These are phyloP conservation scores for Bucco capensis DNA, from an alignment of 2,113 vertebrate genomes.

Conservation along the genomic window DNA sequence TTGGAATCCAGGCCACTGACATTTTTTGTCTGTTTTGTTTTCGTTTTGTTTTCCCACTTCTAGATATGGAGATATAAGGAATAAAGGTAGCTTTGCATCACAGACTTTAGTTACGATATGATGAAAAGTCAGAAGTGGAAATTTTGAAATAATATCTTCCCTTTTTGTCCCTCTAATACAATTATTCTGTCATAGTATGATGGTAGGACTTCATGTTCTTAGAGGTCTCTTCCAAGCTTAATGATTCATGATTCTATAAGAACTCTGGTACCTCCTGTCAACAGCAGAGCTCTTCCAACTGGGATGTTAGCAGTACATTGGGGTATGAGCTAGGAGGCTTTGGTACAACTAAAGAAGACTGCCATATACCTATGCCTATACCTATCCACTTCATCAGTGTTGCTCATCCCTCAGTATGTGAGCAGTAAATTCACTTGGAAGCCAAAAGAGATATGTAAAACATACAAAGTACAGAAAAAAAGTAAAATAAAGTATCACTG, in stretches of 20 bases:
- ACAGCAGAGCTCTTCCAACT: not conserved
- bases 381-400: not conserved
- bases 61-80: not conserved
- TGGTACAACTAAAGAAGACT: not conserved
- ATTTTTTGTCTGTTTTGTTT: too few species aligned
- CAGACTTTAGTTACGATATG: not conserved
- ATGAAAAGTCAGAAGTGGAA: not conserved
- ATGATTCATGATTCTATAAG: too few species aligned
- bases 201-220: too few species aligned
- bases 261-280: too few species aligned
- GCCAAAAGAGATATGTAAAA: not conserved
- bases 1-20: not conserved
- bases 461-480: not conserved
- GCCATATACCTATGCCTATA: too few species aligned
- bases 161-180: not conserved
- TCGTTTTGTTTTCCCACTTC: accelerated
- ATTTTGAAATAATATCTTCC: not conserved
- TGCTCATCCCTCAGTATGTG: not conserved
- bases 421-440: not conserved
- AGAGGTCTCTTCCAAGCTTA: too few species aligned
- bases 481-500: not conserved
- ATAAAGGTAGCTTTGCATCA: not conserved
- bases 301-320: not conserved
- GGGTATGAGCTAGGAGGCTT: not conserved
- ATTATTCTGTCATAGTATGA: not conserved